A percentile compares a stretch with the other conserved stretches of the same genome.
Conservation (phyloP, 2,113 vertebrate species). For the Gallinago media region DNA sequence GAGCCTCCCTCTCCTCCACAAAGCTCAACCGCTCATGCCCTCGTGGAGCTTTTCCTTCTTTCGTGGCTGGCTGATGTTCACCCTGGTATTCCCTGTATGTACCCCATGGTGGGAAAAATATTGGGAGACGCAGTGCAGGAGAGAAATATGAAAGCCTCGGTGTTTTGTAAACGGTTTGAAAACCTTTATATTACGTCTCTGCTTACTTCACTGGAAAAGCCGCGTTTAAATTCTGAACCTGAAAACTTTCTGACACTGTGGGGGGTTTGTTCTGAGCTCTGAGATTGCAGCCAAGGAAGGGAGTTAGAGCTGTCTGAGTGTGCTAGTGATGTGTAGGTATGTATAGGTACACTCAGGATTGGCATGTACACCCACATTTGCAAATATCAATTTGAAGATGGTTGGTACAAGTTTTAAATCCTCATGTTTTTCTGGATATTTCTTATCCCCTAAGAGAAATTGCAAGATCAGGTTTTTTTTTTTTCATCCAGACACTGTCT, state of each 20-base stretch:
- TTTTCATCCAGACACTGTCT: neutral
- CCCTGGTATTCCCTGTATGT: accelerated
- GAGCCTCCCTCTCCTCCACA: neutral
- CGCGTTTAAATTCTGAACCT: neutral
- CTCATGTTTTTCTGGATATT: neutral
- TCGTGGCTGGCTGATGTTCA: neutral
- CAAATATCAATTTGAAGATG: neutral
- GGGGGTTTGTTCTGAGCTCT: neutral
- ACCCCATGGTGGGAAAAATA: neutral
- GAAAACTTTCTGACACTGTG: neutral
- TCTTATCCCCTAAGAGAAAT: neutral
- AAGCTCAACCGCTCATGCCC: neutral
- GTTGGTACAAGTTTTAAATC: neutral
- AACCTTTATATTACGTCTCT: neutral
- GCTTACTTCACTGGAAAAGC: neutral
- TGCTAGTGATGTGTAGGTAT: neutral
- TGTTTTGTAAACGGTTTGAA: neutral
- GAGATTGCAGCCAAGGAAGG: neutral
- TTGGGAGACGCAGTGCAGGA: accelerated
- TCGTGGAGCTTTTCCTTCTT: neutral
- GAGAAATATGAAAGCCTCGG: neutral
- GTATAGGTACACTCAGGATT: neutral
- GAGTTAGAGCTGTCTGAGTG: neutral
- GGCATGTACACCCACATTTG: neutral
- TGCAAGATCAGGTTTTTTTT: neutral